Evolutionary conservation across 2,797 vertebrate genomes (phyloP).

Genomic region (Sebastolobus alascanus): DNA sequence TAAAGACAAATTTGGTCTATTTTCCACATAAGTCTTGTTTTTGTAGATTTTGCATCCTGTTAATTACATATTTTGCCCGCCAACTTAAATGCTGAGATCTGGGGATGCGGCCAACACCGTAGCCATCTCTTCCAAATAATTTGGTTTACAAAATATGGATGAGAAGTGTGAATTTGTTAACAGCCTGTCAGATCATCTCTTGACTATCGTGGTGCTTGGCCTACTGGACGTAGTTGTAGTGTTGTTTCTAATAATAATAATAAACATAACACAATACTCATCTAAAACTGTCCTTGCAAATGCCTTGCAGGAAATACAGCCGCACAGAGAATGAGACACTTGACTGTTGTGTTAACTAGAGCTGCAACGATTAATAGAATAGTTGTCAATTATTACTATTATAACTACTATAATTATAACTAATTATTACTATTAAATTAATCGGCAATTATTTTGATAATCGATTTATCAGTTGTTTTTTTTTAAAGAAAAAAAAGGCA

Average conservation of each 20-base stretch:
- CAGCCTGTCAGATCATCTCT: slow-evolving; percentile 7
- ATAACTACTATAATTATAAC: no score
- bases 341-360: no score
- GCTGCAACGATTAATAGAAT: no score
- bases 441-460: no score
- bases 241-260: background rate
- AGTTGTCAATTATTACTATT: no score
- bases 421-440: no score
- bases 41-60: slow-evolving; percentile 20
- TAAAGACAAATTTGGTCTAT: background rate
- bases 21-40: background rate
- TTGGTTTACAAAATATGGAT: slow-evolving; percentile 30
- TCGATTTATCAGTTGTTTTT: no score
- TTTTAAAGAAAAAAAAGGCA: no score
- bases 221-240: background rate
- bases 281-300: background rate
- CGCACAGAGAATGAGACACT: background rate
- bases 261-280: background rate
- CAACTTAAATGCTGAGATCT: slow-evolving; percentile 28
- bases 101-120: slow-evolving; percentile 22
- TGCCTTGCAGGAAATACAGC: background rate
- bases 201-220: slow-evolving; percentile 5
- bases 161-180: slow-evolving; percentile 18
- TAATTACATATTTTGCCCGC: slow-evolving; percentile 20
- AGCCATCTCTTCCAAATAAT: slow-evolving; percentile 30